phyloP scores from a whole-genome alignment of 2,888 invertebrate species.

The Nephrotoma guestfalica region DNA sequence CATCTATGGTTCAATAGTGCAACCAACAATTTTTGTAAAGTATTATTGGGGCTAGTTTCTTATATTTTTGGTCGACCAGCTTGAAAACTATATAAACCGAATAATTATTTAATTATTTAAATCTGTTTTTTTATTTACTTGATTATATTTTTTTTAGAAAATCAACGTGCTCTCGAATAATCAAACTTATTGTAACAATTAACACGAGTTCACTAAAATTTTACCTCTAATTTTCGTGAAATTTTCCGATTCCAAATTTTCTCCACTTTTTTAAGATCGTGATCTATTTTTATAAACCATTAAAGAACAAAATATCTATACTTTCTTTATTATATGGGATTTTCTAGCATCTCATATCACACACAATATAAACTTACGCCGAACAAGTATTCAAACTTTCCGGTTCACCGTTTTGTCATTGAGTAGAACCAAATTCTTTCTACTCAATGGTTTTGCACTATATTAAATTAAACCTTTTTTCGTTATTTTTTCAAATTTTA shows the following conservation, averaged over 20 bases:
- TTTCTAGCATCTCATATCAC: neutral
- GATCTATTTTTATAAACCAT: neutral
- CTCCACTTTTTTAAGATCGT: neutral
- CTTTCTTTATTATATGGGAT: neutral
- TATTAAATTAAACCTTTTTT: neutral
- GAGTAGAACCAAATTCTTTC: too few species aligned
- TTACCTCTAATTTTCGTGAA: neutral
- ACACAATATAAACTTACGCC: neutral
- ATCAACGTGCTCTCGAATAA: neutral
- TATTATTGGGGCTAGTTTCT: neutral
- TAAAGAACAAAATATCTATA: neutral
- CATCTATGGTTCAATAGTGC: neutral
- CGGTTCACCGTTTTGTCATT: neutral
- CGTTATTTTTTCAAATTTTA: conserved; percentile 11
- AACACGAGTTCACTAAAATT: neutral
- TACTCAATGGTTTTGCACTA: too few species aligned
- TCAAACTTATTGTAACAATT: neutral
- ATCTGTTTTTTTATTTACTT: neutral
- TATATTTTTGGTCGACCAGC: neutral
- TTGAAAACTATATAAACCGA: neutral
- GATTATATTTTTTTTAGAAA: neutral
- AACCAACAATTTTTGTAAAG: neutral
- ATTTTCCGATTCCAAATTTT: neutral
- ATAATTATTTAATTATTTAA: neutral
- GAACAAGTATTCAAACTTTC: neutral